Evolutionary conservation across 2,888 invertebrate species (phyloP).

Genomic region (Nymphalis urticae): DNA sequence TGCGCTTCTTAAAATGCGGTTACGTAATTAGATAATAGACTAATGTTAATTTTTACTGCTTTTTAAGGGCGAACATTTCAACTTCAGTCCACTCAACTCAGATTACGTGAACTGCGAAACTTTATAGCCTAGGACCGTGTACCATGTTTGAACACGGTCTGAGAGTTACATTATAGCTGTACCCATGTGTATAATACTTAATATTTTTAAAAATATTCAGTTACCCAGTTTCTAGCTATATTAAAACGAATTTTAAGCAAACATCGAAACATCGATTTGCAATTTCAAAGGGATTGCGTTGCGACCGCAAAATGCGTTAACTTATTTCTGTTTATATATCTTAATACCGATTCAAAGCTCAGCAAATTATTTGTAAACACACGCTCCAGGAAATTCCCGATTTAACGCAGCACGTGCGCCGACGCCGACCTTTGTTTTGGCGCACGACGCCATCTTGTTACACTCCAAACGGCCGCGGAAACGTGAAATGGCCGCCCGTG

Average conservation of each 20-base stretch:
- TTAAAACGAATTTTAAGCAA: constrained; percentile 3
- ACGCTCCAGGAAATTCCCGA: constrained; percentile 53
- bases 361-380: constrained; percentile 60
- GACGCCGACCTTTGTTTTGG: constrained; percentile 45
- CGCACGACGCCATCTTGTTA: constrained; percentile 53
- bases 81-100: too few species aligned
- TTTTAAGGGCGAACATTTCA: too few species aligned
- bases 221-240: background rate
- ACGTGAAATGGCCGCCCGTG: constrained; percentile 52
- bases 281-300: constrained; percentile 45
- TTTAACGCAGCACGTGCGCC: constrained; percentile 56
- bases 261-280: constrained; percentile 35
- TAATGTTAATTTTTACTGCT: too few species aligned
- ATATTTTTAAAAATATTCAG: too few species aligned
- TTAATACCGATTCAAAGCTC: constrained; percentile 50
- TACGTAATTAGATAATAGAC: too few species aligned
- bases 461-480: constrained; percentile 38
- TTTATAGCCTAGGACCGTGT: too few species aligned
- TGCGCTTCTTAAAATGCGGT: too few species aligned
- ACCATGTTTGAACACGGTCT: too few species aligned
- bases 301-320: constrained; percentile 45
- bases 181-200: too few species aligned
- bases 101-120: too few species aligned
- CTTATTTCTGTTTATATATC: constrained; percentile 51
- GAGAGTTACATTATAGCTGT: too few species aligned